Evolutionary conservation across 2,888 invertebrate species (phyloP), one percentile per base, ranked within the genome.

Genomic region (Agrilus biguttatus): DNA sequence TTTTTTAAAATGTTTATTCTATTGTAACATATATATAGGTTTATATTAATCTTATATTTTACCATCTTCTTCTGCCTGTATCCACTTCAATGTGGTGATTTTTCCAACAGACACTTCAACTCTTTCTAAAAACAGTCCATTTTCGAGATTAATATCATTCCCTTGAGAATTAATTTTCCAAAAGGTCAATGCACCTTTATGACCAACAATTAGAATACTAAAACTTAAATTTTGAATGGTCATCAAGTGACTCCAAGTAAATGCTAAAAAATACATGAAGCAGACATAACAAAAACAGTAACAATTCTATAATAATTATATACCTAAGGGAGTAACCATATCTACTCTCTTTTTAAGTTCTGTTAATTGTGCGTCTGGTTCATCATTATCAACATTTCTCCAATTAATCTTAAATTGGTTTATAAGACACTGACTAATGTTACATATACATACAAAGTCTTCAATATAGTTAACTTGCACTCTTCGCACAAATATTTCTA

Each of bases 231-330:
- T 34, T n/a, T 54, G 43, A 35, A 47, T 42, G 23, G 43, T 42
- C 40, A 58, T 54, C 13, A 55, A 39, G 45, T 61, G 57, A 41
- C 58, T 55, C 65, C 65, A 65, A 37, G 54, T 52, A 47, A 63
- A 59, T 40, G 57, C 62, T 63, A 49, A 41, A 59, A 53, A 43
- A n/a, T 28, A 45, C 2, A 35, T 32, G 35, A 13, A 37, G 36
- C 34, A 28, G 32, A 40, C 7, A 37, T 32, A 38, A 38, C 14
- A 40, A 28, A 35, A 41, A 35, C n/a, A 37, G n/a, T 40, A 19
- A 39, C n/a, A 47, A 43, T 23, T 14, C 19, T 35, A 42, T 23
- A 44, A 36, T 42, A 44, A 28, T 42, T 54, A 61, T 61, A 54
- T 49, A 54, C 53, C n/a, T n/a, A n/a, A n/a, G 28, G 59, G 55